Percentiles rank a stretch among this genome's conserved stretches.
Evolutionary conservation across 1,140 invertebrate species (phyloP).

Genomic region (Eciton burchellii): DNA sequence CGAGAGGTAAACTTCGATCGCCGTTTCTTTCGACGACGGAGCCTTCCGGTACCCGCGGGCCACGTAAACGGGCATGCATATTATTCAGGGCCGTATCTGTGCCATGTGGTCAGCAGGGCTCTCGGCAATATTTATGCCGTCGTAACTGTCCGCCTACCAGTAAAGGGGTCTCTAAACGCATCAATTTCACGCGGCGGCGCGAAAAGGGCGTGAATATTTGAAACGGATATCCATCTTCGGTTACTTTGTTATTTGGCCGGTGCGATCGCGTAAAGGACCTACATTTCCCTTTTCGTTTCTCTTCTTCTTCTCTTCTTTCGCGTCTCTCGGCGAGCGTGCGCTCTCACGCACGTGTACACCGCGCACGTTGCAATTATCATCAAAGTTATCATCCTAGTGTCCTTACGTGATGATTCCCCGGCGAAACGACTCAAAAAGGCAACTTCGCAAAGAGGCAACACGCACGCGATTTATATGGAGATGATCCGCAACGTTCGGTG

Average conservation of each 20-base stretch:
- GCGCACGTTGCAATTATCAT: neutral
- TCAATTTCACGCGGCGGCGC: constrained; percentile 83
- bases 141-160: constrained; percentile 84
- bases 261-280: constrained; percentile 63
- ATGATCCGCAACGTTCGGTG: neutral
- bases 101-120: constrained; percentile 83
- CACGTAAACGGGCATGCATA: constrained; percentile 54
- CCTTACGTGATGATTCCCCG: neutral
- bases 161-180: constrained; percentile 85
- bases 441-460: neutral
- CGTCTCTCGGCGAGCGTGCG: neutral
- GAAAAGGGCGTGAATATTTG: constrained; percentile 85
- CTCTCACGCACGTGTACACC: neutral
- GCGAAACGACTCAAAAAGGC: neutral
- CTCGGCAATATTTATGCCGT: constrained; percentile 83
- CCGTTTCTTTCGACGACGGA: constrained; percentile 46
- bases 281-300: constrained; percentile 60
- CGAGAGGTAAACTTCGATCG: constrained; percentile 39
- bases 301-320: constrained; percentile 26
- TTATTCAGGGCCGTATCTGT: constrained; percentile 75
- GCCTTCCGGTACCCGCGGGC: constrained; percentile 63
- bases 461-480: neutral
- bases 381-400: neutral
- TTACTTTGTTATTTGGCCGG: constrained; percentile 81
- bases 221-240: constrained; percentile 86